Evolutionary conservation across 2,888 invertebrate species (phyloP).

Genomic region (Cryptosula pallasiana): DNA sequence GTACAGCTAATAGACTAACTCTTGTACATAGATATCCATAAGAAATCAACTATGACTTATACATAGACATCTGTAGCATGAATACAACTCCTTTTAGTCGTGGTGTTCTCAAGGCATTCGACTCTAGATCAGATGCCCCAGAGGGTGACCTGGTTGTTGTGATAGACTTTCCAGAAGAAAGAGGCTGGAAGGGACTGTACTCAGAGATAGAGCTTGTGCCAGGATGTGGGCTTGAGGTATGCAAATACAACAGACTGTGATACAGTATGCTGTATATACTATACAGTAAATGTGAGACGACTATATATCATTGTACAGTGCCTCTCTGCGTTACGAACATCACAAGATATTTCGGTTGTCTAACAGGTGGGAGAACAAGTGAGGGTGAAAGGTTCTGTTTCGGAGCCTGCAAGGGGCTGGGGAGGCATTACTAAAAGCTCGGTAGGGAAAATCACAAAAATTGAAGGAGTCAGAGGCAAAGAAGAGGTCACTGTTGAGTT

Average conservation of each 20-base stretch:
- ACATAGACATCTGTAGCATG: too few species aligned
- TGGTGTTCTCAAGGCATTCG: not conserved
- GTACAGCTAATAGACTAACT: too few species aligned
- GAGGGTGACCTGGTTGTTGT: not conserved
- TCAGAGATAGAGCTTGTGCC: not conserved
- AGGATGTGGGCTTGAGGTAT: not conserved
- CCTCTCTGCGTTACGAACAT: too few species aligned
- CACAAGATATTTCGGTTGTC: too few species aligned
- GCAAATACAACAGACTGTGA: too few species aligned
- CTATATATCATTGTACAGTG: too few species aligned
- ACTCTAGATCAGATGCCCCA: not conserved
- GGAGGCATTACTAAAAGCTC: not conserved
- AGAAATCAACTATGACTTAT: too few species aligned
- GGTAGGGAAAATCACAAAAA: not conserved
- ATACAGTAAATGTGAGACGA: too few species aligned
- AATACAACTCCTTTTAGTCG: too few species aligned
- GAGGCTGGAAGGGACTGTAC: not conserved
- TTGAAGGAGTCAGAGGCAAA: not conserved
- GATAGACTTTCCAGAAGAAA: not conserved
- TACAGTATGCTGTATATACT: too few species aligned
- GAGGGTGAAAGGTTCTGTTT: not conserved
- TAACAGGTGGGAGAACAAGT: not conserved
- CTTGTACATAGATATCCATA: too few species aligned
- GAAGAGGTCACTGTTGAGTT: not conserved
- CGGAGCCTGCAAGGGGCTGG: not conserved